These are phyloP conservation scores for Scaptodrosophila lebanonensis DNA, from an alignment of 1,140 invertebrate species.

Conservation along the genomic window DNA sequence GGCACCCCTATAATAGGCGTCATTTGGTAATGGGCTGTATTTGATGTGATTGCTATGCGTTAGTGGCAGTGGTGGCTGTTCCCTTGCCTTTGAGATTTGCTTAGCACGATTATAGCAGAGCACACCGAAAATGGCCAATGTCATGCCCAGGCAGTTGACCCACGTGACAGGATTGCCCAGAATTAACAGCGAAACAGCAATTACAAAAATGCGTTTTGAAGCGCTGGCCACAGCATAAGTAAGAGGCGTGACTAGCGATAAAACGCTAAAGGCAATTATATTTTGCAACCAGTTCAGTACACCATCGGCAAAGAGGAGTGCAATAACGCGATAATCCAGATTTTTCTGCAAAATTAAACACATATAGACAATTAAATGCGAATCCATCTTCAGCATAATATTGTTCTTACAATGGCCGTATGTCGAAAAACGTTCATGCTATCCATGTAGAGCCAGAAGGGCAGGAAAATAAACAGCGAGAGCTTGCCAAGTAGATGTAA, in stretches of 20 bases:
- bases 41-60: slow-evolving; percentile 52
- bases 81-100: slow-evolving; percentile 47
- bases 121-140: slow-evolving; percentile 92
- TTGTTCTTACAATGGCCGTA: slow-evolving; percentile 75
- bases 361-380: slow-evolving; percentile 1
- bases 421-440: slow-evolving; percentile 82
- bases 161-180: slow-evolving; percentile 94
- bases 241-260: slow-evolving; percentile 92
- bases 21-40: slow-evolving; percentile 46
- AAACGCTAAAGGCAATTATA: slow-evolving; percentile 94
- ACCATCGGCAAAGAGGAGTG: slow-evolving; percentile 89
- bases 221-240: slow-evolving; percentile 97
- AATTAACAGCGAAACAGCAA: slow-evolving; percentile 91
- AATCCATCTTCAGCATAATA: background rate
- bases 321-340: slow-evolving; percentile 79
- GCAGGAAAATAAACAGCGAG: slow-evolving; percentile 90
- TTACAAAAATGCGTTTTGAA: slow-evolving; percentile 96
- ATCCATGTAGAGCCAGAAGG: slow-evolving; percentile 90
- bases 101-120: slow-evolving; percentile 88
- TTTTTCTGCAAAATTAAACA: slow-evolving; percentile 67
- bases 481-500: slow-evolving; percentile 89
- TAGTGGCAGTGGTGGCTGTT: slow-evolving; percentile 42
- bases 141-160: slow-evolving; percentile 93
- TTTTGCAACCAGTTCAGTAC: slow-evolving; percentile 96
- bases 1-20: slow-evolving; percentile 57